phyloP scores from a whole-genome alignment of 2,888 invertebrate genomes.

The Diarsia mendica region DNA sequence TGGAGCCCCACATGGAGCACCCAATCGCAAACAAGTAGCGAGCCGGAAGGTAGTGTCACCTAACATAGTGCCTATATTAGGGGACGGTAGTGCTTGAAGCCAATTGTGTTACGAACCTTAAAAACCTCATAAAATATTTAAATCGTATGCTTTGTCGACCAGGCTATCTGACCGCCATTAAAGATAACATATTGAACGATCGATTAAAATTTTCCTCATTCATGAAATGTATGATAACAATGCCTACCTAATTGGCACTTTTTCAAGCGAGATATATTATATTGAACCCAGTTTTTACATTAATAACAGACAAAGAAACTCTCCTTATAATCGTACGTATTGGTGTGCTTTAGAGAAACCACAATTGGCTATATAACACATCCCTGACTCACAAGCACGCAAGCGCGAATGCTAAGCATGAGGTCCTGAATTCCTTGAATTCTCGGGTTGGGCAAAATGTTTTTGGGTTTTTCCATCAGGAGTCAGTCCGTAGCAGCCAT shows the following conservation, averaged over 20 bases:
- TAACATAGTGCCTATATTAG: too few species aligned
- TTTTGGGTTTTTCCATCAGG: too few species aligned
- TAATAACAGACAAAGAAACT: not conserved
- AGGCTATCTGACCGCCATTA: constrained; percentile 5
- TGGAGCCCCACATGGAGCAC: too few species aligned
- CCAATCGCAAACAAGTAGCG: too few species aligned
- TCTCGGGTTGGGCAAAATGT: too few species aligned
- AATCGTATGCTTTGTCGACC: not conserved
- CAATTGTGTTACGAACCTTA: not conserved
- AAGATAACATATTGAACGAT: constrained; percentile 16
- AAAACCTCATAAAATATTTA: not conserved
- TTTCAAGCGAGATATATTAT: not conserved
- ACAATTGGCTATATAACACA: not conserved
- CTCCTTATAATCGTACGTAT: not conserved
- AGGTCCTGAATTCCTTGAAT: too few species aligned
- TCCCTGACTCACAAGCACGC: too few species aligned
- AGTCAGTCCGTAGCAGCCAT: too few species aligned
- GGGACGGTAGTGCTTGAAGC: too few species aligned
- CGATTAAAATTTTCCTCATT: constrained; percentile 14
- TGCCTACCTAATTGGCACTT: not conserved
- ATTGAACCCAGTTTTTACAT: not conserved
- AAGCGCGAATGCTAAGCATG: too few species aligned
- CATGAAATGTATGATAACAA: not conserved
- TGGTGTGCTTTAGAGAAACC: not conserved
- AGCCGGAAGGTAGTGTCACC: too few species aligned